Percentiles rank a stretch among this genome's conserved stretches.
phyloP scores from a whole-genome alignment of 2,888 invertebrate genomes.

The Halocaridina rubra region DNA sequence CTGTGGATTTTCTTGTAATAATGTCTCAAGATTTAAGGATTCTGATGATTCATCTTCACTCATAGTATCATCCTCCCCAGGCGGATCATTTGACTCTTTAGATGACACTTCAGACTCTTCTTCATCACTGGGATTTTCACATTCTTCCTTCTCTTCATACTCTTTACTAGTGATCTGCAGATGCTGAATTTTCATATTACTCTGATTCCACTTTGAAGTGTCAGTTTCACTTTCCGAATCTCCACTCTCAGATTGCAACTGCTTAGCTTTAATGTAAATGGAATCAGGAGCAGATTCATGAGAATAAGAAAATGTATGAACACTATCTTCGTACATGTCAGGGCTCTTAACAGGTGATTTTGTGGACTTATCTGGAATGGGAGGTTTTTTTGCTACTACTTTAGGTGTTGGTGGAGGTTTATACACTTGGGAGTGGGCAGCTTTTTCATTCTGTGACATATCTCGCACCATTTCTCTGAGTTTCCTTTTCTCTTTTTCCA shows the following conservation, averaged over 20 bases:
- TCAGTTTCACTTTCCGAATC: slow-evolving; percentile 47
- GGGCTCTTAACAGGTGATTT: background rate
- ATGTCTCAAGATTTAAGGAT: slow-evolving; percentile 1
- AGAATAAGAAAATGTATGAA: background rate
- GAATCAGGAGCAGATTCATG: slow-evolving; percentile 22
- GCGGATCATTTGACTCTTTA: background rate
- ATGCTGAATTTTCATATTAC: slow-evolving; percentile 18
- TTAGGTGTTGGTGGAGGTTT: slow-evolving; percentile 42
- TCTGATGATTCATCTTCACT: slow-evolving; percentile 26
- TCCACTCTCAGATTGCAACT: background rate
- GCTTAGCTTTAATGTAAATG: background rate
- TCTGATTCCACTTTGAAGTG: slow-evolving; percentile 42
- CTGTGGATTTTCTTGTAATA: slow-evolving; percentile 40
- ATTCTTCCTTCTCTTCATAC: background rate
- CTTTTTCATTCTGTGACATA: slow-evolving; percentile 15
- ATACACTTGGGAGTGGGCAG: background rate
- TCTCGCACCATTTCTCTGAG: slow-evolving; percentile 35
- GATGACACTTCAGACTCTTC: background rate
- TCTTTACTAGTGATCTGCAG: slow-evolving; percentile 22
- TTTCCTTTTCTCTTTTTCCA: slow-evolving; percentile 19
- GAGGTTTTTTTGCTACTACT: slow-evolving; percentile 11
- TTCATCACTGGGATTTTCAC: background rate
- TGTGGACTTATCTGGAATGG: background rate
- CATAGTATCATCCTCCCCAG: background rate
- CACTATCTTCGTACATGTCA: background rate